phyloP scores from a whole-genome alignment of 1,140 invertebrate genomes.

The Drosophila miranda region DNA sequence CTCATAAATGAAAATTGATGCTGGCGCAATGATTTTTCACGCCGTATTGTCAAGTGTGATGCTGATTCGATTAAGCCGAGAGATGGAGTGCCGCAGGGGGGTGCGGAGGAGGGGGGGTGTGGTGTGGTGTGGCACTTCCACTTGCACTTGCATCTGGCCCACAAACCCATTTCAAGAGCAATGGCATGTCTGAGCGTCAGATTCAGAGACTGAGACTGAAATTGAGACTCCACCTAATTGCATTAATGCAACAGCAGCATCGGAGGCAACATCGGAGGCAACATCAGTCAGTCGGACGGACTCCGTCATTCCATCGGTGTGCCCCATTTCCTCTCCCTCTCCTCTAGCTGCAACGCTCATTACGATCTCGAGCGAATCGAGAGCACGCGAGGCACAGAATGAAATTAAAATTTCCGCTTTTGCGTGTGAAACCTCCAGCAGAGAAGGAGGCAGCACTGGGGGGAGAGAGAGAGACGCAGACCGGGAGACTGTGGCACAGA shows the following conservation, averaged over 20 bases:
- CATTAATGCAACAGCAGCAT: slow-evolving; percentile 42
- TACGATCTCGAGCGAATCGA: slow-evolving; percentile 41
- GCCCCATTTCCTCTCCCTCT: slow-evolving; percentile 4
- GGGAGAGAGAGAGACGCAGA: no score
- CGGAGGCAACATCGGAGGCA: slow-evolving; percentile 18
- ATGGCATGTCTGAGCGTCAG: slow-evolving; percentile 32
- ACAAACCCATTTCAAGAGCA: slow-evolving; percentile 64
- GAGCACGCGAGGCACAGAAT: slow-evolving; percentile 49
- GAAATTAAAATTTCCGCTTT: slow-evolving; percentile 75
- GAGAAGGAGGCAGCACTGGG: neutral
- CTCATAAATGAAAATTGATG: slow-evolving; percentile 70
- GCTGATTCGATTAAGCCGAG: slow-evolving; percentile 64
- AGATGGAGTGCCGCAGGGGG: slow-evolving; percentile 2
- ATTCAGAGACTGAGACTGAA: slow-evolving; percentile 22
- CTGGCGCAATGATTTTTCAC: slow-evolving; percentile 66
- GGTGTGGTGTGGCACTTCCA: slow-evolving; percentile 3
- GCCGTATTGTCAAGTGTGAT: slow-evolving; percentile 62
- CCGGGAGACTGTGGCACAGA: neutral
- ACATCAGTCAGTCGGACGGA: slow-evolving; percentile 2
- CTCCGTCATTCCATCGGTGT: slow-evolving; percentile 15
- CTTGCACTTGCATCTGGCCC: slow-evolving; percentile 43
- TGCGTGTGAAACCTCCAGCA: slow-evolving; percentile 32
- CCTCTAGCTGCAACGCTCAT: slow-evolving; percentile 28
- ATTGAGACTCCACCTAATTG: slow-evolving; percentile 50
- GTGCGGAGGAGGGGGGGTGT: neutral